Evolutionary conservation across 2,888 invertebrate species (phyloP).

Genomic region (Drosophila imparisetae): DNA sequence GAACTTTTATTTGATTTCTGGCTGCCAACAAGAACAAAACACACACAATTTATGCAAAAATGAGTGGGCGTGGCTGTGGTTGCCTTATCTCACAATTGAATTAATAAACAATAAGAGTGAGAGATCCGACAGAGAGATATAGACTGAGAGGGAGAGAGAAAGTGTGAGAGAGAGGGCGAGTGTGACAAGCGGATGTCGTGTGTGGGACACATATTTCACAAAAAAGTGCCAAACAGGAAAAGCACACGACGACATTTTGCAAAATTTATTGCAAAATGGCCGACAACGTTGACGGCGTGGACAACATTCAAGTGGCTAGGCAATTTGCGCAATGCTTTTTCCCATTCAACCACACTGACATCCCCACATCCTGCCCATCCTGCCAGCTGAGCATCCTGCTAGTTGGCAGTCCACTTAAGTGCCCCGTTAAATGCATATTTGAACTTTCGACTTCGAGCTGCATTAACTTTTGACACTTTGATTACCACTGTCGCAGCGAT

Average conservation of each 20-base stretch:
- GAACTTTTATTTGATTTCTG: constrained; percentile 67
- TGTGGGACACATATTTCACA: constrained; percentile 67
- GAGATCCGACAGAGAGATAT: not conserved
- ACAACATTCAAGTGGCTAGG: constrained; percentile 46
- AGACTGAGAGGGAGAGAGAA: not conserved
- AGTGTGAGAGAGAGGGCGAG: constrained; percentile 32
- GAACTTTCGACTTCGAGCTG: constrained; percentile 43
- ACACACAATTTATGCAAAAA: constrained; percentile 61
- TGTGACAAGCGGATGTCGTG: constrained; percentile 74
- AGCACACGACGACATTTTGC: constrained; percentile 66
- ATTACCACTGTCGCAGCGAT: constrained; percentile 33
- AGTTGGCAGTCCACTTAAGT: constrained; percentile 62
- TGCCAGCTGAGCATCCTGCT: constrained; percentile 12
- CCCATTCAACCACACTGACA: constrained; percentile 18
- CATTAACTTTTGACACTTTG: constrained; percentile 74
- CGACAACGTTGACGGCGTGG: constrained; percentile 28
- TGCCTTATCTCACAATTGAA: constrained; percentile 52
- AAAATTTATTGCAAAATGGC: constrained; percentile 73
- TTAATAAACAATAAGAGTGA: constrained; percentile 53
- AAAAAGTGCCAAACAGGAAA: constrained; percentile 75
- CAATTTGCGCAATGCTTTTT: constrained; percentile 55
- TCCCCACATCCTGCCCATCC: constrained; percentile 13
- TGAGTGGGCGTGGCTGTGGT: constrained; percentile 51
- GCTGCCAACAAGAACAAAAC: constrained; percentile 35
- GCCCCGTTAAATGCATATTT: constrained; percentile 55